These are phyloP conservation scores for Anguilla megastoma DNA, from an alignment of 2,797 vertebrate species.

Conservation along the genomic window DNA sequence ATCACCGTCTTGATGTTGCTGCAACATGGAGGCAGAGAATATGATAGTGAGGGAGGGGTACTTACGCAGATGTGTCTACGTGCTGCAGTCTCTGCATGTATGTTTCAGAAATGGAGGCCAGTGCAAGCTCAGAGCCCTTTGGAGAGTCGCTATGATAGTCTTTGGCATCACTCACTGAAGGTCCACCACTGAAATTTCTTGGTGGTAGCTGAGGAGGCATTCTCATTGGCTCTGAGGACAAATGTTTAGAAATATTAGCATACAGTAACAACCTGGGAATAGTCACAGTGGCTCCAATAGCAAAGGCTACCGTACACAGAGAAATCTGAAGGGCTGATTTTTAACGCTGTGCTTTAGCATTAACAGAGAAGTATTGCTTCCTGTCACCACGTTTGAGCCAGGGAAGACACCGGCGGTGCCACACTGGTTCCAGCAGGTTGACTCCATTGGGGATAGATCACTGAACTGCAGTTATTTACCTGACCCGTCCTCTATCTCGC, in stretches of 20 bases:
- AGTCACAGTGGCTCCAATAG: not conserved
- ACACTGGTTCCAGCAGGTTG: not conserved
- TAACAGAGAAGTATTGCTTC: not conserved
- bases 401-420: not conserved
- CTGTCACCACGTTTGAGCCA: not conserved
- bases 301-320: not conserved
- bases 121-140: conserved; percentile 64
- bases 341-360: not conserved
- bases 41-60: conserved; percentile 24
- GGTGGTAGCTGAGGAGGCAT: conserved; percentile 85
- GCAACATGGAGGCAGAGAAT: not conserved
- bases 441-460: not conserved
- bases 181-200: conserved; percentile 71
- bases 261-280: not conserved
- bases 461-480: conserved; percentile 69
- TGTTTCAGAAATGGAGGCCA: conserved; percentile 75
- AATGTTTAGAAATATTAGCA: not conserved
- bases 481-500: conserved; percentile 83
- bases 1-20: not conserved
- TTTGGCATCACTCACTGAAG: conserved; percentile 69
- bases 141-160: conserved; percentile 62
- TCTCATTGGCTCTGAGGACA: conserved; percentile 65
- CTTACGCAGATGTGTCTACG: conserved; percentile 83
- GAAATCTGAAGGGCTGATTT: not conserved
- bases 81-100: conserved; percentile 82